A percentile compares a stretch with the other conserved stretches of the same genome.
Evolutionary conservation across 2,888 invertebrate species (phyloP).

Genomic region (Rugalucina vietnamica): DNA sequence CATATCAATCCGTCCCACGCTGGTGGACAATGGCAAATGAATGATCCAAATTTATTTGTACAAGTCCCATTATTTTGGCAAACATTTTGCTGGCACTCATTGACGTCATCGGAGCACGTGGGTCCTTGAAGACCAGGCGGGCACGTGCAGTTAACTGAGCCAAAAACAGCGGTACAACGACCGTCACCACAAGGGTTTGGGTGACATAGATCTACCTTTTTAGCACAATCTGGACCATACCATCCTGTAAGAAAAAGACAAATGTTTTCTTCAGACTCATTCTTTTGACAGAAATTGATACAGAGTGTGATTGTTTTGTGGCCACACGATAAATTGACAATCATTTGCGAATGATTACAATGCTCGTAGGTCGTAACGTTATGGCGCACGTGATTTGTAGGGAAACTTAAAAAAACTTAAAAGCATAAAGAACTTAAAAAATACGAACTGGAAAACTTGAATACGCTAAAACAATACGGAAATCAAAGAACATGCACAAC

Average conservation of each 20-base stretch:
- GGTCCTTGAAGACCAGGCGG: constrained; percentile 37
- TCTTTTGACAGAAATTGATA: too few species aligned
- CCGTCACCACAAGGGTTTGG: constrained; percentile 59
- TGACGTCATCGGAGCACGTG: constrained; percentile 81
- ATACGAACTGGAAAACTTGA: too few species aligned
- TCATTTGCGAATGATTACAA: too few species aligned
- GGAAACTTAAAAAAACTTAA: too few species aligned
- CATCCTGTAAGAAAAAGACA: constrained; percentile 38
- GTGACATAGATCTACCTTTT: constrained; percentile 37
- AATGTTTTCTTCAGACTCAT: too few species aligned
- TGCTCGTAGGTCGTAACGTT: too few species aligned
- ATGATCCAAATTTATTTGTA: constrained; percentile 85
- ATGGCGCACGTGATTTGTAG: too few species aligned
- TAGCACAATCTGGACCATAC: constrained; percentile 50
- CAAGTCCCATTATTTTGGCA: constrained; percentile 98
- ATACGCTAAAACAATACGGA: too few species aligned
- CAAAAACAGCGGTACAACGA: constrained; percentile 29
- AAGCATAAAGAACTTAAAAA: too few species aligned
- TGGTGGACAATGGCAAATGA: constrained; percentile 69
- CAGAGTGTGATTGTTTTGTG: too few species aligned
- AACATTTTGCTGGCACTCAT: constrained; percentile 92
- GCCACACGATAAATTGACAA: too few species aligned
- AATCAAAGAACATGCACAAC: too few species aligned
- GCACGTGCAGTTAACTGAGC: constrained; percentile 46
- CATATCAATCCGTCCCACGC: constrained; percentile 87